A percentile compares a stretch with the other conserved stretches of the same genome.
Evolutionary conservation across 2,113 vertebrate species (phyloP).

Genomic region (Sphyrna mokarran): DNA sequence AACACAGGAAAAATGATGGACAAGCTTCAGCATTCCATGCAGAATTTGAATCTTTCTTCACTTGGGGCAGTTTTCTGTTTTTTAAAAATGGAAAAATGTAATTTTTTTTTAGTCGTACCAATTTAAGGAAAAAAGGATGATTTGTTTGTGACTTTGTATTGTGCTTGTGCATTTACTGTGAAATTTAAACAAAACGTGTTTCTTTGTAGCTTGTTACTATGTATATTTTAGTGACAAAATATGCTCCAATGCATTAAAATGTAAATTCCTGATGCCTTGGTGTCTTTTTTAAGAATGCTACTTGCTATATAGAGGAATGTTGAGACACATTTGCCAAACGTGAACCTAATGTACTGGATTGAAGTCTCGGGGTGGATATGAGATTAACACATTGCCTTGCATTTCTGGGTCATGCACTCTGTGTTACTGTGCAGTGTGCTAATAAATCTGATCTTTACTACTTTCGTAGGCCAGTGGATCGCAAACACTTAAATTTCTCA

Average conservation of each 20-base stretch:
- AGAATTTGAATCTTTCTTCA: slow-evolving; percentile 32
- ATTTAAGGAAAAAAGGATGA: slow-evolving; percentile 28
- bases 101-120: slow-evolving; percentile 36
- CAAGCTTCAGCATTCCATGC: slow-evolving; percentile 18
- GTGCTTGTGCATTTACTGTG: slow-evolving; percentile 34
- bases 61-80: slow-evolving; percentile 22
- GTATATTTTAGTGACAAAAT: slow-evolving; percentile 35
- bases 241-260: slow-evolving; percentile 29
- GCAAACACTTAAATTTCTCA: neutral
- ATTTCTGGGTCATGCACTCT: neutral
- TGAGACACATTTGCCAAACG: neutral
- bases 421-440: neutral
- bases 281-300: neutral
- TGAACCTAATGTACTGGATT: neutral
- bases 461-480: neutral
- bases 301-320: neutral
- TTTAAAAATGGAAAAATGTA: slow-evolving; percentile 27
- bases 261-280: slow-evolving; percentile 33
- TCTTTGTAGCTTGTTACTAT: slow-evolving; percentile 33
- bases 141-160: slow-evolving; percentile 36
- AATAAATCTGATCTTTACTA: neutral
- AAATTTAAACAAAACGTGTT: slow-evolving; percentile 21
- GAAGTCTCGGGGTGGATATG: neutral
- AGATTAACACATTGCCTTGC: neutral
- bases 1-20: neutral